These are phyloP conservation scores for Cynopterus brachyotis DNA, from an alignment of 2,113 vertebrate genomes.

Conservation along the genomic window DNA sequence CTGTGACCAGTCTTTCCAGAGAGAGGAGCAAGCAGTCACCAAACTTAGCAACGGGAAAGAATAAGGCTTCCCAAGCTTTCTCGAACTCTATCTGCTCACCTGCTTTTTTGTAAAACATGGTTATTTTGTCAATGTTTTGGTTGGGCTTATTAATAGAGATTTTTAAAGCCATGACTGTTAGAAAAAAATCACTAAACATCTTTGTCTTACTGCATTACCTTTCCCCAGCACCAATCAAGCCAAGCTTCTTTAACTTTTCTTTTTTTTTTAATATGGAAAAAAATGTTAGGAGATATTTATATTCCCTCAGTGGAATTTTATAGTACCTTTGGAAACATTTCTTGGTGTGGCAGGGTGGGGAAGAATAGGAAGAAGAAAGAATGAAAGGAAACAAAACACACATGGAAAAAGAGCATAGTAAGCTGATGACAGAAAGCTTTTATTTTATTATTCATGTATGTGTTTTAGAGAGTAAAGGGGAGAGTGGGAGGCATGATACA, in stretches of 20 bases:
- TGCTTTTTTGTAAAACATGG: neutral
- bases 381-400: neutral
- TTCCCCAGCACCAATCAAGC: neutral
- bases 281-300: neutral
- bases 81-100: neutral
- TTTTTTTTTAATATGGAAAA: neutral
- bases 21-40: neutral
- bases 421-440: neutral
- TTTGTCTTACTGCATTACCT: neutral
- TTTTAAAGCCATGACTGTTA: neutral
- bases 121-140: neutral
- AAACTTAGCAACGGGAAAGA: neutral
- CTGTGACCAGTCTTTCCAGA: neutral
- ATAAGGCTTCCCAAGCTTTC: neutral
- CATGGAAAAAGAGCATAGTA: neutral
- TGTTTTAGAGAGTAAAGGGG: neutral
- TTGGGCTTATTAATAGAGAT: neutral
- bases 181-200: neutral
- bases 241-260: neutral
- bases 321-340: neutral
- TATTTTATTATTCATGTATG: neutral
- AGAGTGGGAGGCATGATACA: neutral
- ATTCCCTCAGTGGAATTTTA: neutral
- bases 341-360: neutral
- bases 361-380: neutral